phyloP scores from a whole-genome alignment of 2,113 vertebrate species.

The Monopterus albus region DNA sequence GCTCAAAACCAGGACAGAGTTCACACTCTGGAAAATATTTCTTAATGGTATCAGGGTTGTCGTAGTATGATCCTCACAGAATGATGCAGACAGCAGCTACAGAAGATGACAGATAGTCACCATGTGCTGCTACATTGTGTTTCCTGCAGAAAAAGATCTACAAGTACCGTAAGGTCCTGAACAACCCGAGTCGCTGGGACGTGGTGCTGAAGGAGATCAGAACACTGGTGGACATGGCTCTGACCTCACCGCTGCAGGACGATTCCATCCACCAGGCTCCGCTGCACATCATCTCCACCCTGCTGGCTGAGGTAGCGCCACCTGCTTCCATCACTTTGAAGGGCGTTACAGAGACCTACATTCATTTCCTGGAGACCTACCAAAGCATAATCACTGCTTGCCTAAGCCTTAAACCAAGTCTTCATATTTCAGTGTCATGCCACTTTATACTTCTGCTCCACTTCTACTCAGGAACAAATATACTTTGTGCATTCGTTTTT shows the following conservation, averaged over 20 bases:
- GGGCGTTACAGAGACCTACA: no score
- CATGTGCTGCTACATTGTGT: not conserved
- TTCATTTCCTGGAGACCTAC: no score
- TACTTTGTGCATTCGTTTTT: no score
- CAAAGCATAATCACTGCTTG: no score
- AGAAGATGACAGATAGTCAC: not conserved
- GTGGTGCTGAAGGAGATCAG: constrained; percentile 98
- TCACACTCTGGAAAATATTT: not conserved
- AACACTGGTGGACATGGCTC: constrained; percentile 96
- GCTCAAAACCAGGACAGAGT: not conserved
- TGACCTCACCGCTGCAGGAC: constrained; percentile 95
- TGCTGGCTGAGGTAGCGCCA: constrained; percentile 91
- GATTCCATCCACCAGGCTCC: constrained; percentile 98
- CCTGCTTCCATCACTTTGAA: no score
- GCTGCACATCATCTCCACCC: constrained; percentile 97
- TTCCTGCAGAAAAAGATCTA: constrained; percentile 96
- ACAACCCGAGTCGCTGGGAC: constrained; percentile 96
- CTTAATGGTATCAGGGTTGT: no score
- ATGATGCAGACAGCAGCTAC: not conserved
- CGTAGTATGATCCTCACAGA: no score
- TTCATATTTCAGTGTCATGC: no score
- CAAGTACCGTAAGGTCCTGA: constrained; percentile 98
- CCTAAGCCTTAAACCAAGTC: no score
- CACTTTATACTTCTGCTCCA: no score
- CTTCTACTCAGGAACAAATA: no score